Conservation (phyloP, 2,113 vertebrate genomes). For the Hippocampus zosterae region DNA sequence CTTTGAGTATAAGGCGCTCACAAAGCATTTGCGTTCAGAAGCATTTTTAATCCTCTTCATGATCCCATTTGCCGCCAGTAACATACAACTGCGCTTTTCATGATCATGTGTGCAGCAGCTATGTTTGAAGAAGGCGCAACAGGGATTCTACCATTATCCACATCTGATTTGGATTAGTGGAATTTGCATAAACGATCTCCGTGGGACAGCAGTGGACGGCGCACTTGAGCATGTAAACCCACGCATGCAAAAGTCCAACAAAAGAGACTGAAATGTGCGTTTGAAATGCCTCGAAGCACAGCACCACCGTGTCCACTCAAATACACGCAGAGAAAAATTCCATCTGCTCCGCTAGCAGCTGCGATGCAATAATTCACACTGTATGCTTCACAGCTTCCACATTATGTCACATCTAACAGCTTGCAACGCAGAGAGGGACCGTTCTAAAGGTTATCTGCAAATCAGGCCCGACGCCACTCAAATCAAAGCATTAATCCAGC, state of each 20-base stretch:
- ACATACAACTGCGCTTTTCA: neutral
- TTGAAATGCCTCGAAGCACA: constrained; percentile 13
- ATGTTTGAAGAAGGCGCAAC: constrained; percentile 30
- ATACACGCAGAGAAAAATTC: constrained; percentile 21
- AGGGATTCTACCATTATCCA: constrained; percentile 31
- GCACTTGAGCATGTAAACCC: neutral
- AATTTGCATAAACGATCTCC: constrained; percentile 34
- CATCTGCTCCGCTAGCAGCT: constrained; percentile 23
- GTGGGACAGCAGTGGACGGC: constrained; percentile 24
- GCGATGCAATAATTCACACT: constrained; percentile 12
- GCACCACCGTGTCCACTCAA: constrained; percentile 9
- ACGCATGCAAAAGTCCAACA: constrained; percentile 2
- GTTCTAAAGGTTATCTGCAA: neutral
- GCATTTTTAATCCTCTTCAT: neutral
- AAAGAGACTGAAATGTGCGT: constrained; percentile 22
- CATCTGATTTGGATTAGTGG: constrained; percentile 44
- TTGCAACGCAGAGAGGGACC: neutral
- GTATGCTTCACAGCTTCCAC: constrained; percentile 11
- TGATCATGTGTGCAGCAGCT: constrained; percentile 25
- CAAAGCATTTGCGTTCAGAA: neutral
- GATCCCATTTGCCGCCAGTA: neutral
- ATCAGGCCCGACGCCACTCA: neutral
- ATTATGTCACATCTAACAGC: neutral
- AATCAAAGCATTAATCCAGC: neutral
- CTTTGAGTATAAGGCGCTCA: neutral